Conservation (phyloP, 2,113 vertebrate species). For the Bos javanicus region DNA sequence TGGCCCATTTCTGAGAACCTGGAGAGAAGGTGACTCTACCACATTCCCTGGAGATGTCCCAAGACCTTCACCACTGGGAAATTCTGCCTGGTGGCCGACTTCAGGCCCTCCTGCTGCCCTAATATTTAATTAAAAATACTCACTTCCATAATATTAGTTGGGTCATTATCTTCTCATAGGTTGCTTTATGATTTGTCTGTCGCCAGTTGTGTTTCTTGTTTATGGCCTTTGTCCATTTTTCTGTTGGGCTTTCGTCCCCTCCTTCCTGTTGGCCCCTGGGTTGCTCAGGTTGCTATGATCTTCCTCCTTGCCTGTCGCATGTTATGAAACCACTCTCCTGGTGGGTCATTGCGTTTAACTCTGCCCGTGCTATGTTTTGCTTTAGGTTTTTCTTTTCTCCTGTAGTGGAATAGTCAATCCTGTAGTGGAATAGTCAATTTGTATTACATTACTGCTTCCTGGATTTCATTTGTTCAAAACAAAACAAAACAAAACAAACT, state of each 20-base stretch:
- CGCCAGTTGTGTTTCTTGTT: not conserved
- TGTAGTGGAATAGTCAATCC: not conserved
- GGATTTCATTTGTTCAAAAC: not conserved
- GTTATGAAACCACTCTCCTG: not conserved
- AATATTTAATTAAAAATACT: not conserved
- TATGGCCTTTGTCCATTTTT: not conserved
- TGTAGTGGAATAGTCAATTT: not conserved
- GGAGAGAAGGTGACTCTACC: not conserved
- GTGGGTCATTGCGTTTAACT: not conserved
- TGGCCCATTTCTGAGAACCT: not conserved
- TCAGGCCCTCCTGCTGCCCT: not conserved
- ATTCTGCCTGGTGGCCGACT: not conserved
- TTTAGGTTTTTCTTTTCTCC: not conserved
- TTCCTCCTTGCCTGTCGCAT: not conserved
- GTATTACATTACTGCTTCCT: not conserved
- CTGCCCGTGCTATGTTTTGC: not conserved
- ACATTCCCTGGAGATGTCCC: not conserved
- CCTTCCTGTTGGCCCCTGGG: not conserved
- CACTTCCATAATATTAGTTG: not conserved
- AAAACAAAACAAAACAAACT: not conserved
- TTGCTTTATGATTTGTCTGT: not conserved
- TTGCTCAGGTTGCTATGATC: not conserved
- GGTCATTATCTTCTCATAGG: not conserved
- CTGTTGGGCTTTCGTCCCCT: not conserved
- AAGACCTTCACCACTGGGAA: not conserved